phyloP scores from a whole-genome alignment of 2,888 invertebrate genomes.

The Drosophila gaucha region DNA sequence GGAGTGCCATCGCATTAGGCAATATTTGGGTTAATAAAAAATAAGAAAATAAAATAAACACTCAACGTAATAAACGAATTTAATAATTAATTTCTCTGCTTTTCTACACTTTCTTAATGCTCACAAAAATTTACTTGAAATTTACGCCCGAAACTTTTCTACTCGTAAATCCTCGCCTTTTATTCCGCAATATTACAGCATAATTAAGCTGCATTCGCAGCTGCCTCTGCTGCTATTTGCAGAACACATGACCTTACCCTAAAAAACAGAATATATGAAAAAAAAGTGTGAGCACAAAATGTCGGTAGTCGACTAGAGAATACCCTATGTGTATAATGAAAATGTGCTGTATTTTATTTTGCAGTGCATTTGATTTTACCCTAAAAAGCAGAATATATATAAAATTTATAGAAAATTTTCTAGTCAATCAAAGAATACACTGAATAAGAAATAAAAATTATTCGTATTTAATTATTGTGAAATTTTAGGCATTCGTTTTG shows the following conservation, averaged over 20 bases:
- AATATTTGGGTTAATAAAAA: constrained; percentile 5
- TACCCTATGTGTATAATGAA: constrained; percentile 1
- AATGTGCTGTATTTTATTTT: neutral
- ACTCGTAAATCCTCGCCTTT: constrained; percentile 49
- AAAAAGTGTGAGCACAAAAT: neutral
- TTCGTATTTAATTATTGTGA: no score
- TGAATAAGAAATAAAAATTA: neutral
- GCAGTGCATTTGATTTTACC: neutral
- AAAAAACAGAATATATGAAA: constrained; percentile 6
- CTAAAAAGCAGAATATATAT: neutral
- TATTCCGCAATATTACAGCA: constrained; percentile 56
- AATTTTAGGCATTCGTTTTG: no score
- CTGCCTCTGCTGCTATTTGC: constrained; percentile 25
- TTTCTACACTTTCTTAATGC: constrained; percentile 14
- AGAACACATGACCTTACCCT: constrained; percentile 46
- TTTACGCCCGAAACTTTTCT: constrained; percentile 20
- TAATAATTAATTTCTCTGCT: constrained; percentile 34
- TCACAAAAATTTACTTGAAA: constrained; percentile 21
- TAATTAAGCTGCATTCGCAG: constrained; percentile 54
- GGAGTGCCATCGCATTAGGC: neutral
- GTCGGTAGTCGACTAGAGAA: neutral
- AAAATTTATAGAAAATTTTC: neutral
- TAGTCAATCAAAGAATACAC: neutral
- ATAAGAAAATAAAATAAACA: neutral
- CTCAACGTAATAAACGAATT: constrained; percentile 31